Evolutionary conservation across 2,797 vertebrate species (phyloP), one percentile per base, ranked within the genome.

Genomic region (Mallotus villosus): DNA sequence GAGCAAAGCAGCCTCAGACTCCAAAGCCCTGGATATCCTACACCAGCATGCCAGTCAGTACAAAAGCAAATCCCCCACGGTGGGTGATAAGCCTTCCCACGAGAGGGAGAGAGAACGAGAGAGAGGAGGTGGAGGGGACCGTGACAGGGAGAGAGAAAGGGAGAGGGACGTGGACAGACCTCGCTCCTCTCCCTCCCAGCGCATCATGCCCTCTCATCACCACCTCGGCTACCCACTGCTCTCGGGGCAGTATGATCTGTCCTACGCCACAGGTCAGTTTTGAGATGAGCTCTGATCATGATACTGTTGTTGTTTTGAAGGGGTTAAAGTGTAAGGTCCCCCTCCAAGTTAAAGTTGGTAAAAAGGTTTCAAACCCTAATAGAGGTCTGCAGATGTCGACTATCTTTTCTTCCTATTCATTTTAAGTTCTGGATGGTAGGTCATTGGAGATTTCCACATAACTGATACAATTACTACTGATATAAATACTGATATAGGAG

Each of bases 1-100:
- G 75, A 91, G 93, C 66, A 98, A 98, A 88, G 92, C 93, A 51
- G 93, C 93, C 80, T 94, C 95, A 0, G 97, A 98, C 87, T 95
- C 97, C 88, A 98, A 98, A 93, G 96, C 96, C 74, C 91, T 98
- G 88, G 97, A 98, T 78, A 96, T 97, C 91, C 88, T 98, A 87
- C 97, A 98, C 91, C 97, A 97, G 84, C 96, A 97, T 0, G 95
- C 95, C 90, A 98, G 95, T 91, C 97, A 98, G 87, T 98, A 98
- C 92, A 97, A 97, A 91, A 98, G 96, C 94, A 99, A 99, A 88
- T 99, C 98, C 0, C 98, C 97, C 71, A 98, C 98, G 63, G 97
- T 99, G 79, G 94, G 94, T 0, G 98, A 99, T 88, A 99, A 98
- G 91, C 87, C 92, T 0, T 87, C 95, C 79, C 97, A 97, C 73